phyloP scores from a whole-genome alignment of 2,888 invertebrate genomes.

The Volucella bombylans region DNA sequence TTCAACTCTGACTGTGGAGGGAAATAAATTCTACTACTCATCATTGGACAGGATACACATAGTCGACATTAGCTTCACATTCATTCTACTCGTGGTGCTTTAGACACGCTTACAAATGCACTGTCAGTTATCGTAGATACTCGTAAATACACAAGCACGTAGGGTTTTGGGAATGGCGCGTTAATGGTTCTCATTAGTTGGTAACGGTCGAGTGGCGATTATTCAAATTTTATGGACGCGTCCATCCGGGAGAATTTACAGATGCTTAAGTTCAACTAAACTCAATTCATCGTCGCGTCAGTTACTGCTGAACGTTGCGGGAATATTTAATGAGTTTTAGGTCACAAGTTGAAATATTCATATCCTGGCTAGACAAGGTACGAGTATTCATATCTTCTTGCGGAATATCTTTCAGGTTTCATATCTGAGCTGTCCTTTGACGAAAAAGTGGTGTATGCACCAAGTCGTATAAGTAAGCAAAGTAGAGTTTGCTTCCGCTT shows the following conservation, averaged over 20 bases:
- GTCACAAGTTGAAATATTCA: slow-evolving; percentile 46
- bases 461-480: too few relatives aligned
- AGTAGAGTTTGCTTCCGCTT: background rate
- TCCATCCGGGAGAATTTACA: slow-evolving; percentile 72
- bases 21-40: slow-evolving; percentile 65
- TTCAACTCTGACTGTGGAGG: slow-evolving; percentile 30
- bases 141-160: slow-evolving; percentile 10
- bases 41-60: slow-evolving; percentile 67
- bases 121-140: background rate
- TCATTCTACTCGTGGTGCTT: slow-evolving; percentile 31
- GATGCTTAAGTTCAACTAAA: slow-evolving; percentile 71
- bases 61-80: slow-evolving; percentile 56
- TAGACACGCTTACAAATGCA: slow-evolving; percentile 8
- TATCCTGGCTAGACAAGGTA: slow-evolving; percentile 66
- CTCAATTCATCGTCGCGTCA: slow-evolving; percentile 54
- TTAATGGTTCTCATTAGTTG: slow-evolving; percentile 66
- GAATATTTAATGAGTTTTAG: slow-evolving; percentile 60
- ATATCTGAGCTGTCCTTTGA: background rate
- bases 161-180: slow-evolving; percentile 23
- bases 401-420: slow-evolving; percentile 8
- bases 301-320: slow-evolving; percentile 47
- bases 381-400: background rate
- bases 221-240: slow-evolving; percentile 74
- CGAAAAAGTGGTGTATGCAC: background rate
- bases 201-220: slow-evolving; percentile 72